Percentiles rank a stretch among this genome's conserved stretches.
Evolutionary conservation across 2,888 invertebrate genomes (phyloP).

Genomic region (Sabatieria punctata): DNA sequence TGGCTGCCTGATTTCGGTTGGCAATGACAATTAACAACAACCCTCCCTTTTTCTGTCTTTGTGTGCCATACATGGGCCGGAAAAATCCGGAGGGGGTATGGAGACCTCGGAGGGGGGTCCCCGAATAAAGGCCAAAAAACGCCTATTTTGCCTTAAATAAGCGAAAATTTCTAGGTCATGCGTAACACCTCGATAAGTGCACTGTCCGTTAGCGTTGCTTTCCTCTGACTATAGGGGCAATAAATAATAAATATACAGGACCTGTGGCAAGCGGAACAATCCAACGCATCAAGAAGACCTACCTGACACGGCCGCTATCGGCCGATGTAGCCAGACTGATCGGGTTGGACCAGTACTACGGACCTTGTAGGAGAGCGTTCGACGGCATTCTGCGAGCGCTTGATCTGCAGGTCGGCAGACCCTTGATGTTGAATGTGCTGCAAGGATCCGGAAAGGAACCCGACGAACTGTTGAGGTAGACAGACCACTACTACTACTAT

Average conservation of each 20-base stretch:
- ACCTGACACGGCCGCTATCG: constrained; percentile 52
- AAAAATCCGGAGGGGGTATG: too few relatives aligned
- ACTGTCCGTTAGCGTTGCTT: neutral
- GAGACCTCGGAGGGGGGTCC: too few relatives aligned
- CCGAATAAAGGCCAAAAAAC: too few relatives aligned
- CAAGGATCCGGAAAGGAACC: constrained; percentile 74
- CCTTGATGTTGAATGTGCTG: constrained; percentile 83
- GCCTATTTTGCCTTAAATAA: too few relatives aligned
- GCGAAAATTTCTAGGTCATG: too few relatives aligned
- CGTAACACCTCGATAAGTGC: too few relatives aligned
- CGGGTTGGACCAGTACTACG: constrained; percentile 90
- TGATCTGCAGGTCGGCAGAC: constrained; percentile 88
- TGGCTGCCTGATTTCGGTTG: too few relatives aligned
- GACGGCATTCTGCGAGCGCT: constrained; percentile 83
- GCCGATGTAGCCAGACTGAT: constrained; percentile 90
- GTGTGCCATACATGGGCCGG: too few relatives aligned
- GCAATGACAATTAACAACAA: too few relatives aligned
- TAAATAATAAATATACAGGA: too few relatives aligned
- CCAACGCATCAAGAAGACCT: constrained; percentile 23
- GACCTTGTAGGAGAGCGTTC: constrained; percentile 80
- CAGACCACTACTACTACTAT: too few relatives aligned
- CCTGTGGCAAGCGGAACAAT: constrained; percentile 23
- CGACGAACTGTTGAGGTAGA: constrained; percentile 35
- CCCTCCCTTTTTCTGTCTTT: too few relatives aligned
- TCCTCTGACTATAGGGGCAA: neutral